Evolutionary conservation across 2,888 invertebrate genomes (phyloP), one percentile per base, ranked within the genome.

Genomic region (Chloroclysta siterata): DNA sequence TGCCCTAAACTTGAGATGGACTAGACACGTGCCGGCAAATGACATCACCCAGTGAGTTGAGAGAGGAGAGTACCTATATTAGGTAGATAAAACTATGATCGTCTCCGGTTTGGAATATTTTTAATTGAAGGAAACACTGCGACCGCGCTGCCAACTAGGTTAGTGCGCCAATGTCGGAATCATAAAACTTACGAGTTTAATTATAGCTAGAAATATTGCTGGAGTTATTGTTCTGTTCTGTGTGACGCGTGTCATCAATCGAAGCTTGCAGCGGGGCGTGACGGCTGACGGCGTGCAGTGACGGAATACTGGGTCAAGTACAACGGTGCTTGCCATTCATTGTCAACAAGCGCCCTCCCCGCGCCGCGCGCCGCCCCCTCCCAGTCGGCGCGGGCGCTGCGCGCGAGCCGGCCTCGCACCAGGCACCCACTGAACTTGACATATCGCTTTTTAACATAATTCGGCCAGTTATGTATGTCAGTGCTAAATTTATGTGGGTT

Each of bases 291-390:
- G 36, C 48, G 84, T 84, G 83, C 90, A 88, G 80, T 76, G 60
- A 53, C 81, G 77, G 79, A 82, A 87, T 89, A 88, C 89, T 92
- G 81, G 93, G 93, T 92, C 93, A 93, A 93, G 93, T 89, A 91
- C 92, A 90, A 85, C 89, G 89, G 86, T 88, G 92, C 89, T 90
- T 88, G 91, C 90, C 89, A 89, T 91, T 91, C 92, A 91, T 91
- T 91, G 93, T 89, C 92, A 88, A 79, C 83, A 75, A 65, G 70
- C 72, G 69, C 77, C 67, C 72, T 70, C 70, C 69, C 66, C 68
- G 69, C 71, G 70, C 60, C 68, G 65, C 71, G 75, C 22, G 63
- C 75, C 74, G 67, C 70, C 74, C 65, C 22, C 22, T 22, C 22
- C 22, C 22, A 2, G 22, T 3, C 22, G 22, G 22, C 22, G 22